Evolutionary conservation across 2,113 vertebrate genomes (phyloP).

Genomic region (Muntiacus reevesi): DNA sequence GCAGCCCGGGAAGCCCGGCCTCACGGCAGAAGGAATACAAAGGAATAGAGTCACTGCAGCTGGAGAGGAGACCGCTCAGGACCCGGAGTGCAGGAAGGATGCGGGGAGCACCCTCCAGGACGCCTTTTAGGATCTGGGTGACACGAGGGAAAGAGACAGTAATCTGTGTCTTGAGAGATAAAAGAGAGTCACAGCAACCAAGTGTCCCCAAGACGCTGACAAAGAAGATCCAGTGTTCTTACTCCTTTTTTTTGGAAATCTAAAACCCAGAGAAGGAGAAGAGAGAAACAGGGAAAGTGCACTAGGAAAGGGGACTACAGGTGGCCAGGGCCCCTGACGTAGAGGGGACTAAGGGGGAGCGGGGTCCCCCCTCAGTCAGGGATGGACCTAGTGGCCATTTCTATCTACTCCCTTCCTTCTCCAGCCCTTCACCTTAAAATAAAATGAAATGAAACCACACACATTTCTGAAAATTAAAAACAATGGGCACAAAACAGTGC

Average conservation of each 20-base stretch:
- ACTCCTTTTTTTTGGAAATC: not conserved
- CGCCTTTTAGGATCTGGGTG: constrained; percentile 83
- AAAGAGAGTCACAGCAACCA: not conserved
- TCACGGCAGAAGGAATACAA: constrained; percentile 78
- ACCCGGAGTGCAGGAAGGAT: constrained; percentile 83
- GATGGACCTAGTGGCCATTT: not conserved
- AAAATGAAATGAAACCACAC: not conserved
- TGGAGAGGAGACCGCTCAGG: constrained; percentile 83
- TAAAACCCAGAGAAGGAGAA: not conserved
- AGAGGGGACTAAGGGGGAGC: not conserved
- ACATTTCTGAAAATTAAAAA: constrained; percentile 5
- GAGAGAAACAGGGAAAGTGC: not conserved
- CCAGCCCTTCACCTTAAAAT: not conserved
- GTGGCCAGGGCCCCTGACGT: not conserved
- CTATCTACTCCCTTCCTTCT: not conserved
- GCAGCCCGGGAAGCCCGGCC: constrained; percentile 82
- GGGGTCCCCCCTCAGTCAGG: not conserved
- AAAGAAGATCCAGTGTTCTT: not conserved
- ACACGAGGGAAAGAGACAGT: not conserved
- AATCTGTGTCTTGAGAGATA: not conserved
- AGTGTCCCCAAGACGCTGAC: not conserved
- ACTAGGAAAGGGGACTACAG: not conserved
- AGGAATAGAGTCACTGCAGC: constrained; percentile 76
- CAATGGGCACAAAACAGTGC: not conserved
- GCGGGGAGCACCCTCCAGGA: constrained; percentile 79